A percentile compares a stretch with the other conserved stretches of the same genome.
These are phyloP conservation scores for Anableps anableps DNA, from an alignment of 2,797 vertebrate species.

Conservation along the genomic window DNA sequence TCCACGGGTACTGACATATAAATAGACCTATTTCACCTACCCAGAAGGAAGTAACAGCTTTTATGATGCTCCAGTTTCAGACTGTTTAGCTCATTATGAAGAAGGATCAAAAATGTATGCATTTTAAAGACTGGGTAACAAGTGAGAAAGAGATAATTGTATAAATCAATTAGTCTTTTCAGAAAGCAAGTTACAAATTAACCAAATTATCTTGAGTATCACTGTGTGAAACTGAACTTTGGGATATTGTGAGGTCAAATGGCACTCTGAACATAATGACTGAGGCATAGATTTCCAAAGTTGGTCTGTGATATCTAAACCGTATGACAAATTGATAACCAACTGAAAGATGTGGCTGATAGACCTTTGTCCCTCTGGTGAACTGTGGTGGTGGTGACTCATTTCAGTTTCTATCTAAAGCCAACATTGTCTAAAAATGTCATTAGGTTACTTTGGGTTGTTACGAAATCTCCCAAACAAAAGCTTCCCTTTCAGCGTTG, in stretches of 20 bases:
- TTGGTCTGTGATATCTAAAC: background rate
- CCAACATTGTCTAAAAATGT: background rate
- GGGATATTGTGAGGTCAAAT: background rate
- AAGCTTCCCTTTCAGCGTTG: background rate
- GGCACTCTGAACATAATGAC: background rate
- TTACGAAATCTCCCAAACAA: background rate
- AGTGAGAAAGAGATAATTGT: background rate
- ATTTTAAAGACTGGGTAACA: background rate
- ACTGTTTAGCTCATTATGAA: background rate
- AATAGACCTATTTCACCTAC: slow-evolving; percentile 24
- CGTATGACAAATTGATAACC: background rate
- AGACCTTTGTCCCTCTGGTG: background rate
- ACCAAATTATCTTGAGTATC: background rate
- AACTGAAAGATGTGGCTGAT: background rate
- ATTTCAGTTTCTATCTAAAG: background rate
- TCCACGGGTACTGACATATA: slow-evolving; percentile 12
- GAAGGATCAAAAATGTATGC: background rate
- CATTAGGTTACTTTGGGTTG: background rate
- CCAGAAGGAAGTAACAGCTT: background rate
- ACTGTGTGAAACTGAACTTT: background rate
- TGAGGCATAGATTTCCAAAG: background rate
- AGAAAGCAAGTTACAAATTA: background rate
- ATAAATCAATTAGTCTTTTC: background rate
- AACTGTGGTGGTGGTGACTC: background rate
- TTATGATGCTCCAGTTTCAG: slow-evolving; percentile 7